phyloP scores from a whole-genome alignment of 2,888 invertebrate species.

The Rhamnusium bicolor region DNA sequence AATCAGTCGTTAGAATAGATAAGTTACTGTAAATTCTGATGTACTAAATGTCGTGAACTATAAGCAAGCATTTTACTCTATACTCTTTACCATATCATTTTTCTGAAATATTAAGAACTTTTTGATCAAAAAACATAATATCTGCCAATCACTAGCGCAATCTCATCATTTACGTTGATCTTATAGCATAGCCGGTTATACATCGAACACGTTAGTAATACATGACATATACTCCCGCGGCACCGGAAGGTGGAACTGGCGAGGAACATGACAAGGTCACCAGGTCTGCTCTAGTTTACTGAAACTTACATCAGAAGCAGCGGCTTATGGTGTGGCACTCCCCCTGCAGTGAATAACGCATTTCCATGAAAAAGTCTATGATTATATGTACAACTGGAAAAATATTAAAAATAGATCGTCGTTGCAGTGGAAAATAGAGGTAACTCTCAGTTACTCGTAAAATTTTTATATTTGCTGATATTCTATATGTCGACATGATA shows the following conservation, averaged over 20 bases:
- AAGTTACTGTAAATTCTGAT: too few relatives aligned
- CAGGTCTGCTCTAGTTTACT: conserved; percentile 52
- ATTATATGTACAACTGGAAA: background rate
- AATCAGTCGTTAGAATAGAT: too few relatives aligned
- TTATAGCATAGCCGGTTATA: conserved; percentile 24
- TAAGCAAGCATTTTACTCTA: too few relatives aligned
- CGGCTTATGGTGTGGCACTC: conserved; percentile 18
- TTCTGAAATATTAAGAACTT: background rate
- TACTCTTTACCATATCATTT: too few relatives aligned
- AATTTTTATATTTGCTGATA: too few relatives aligned
- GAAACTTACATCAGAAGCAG: conserved; percentile 49
- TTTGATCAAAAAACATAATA: background rate
- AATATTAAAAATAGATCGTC: background rate
- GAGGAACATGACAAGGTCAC: conserved; percentile 50
- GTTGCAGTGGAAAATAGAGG: too few relatives aligned
- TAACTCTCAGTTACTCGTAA: too few relatives aligned
- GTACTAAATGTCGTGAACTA: too few relatives aligned
- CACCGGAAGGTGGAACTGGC: conserved; percentile 52
- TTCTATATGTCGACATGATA: too few relatives aligned
- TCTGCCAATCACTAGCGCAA: background rate
- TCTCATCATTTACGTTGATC: conserved; percentile 4
- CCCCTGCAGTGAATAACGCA: conserved; percentile 18
- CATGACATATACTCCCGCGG: conserved; percentile 36
- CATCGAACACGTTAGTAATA: conserved; percentile 36
- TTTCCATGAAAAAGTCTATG: conserved; percentile 26